phyloP scores from a whole-genome alignment of 2,888 invertebrate species.

The Bellardia pandia region DNA sequence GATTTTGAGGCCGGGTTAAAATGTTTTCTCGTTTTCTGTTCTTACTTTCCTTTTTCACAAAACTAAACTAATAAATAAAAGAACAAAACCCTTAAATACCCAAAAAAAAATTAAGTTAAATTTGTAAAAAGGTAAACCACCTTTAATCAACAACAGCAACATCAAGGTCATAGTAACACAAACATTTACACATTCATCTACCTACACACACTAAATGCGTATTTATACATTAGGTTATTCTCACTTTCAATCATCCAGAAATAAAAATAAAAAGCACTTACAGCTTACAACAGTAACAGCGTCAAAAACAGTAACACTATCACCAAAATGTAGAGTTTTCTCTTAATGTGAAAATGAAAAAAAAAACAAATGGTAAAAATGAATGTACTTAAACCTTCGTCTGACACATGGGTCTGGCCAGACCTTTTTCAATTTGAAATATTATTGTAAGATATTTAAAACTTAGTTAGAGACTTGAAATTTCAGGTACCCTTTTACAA shows the following conservation, averaged over 20 bases:
- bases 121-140: slow-evolving; percentile 45
- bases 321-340: slow-evolving; percentile 10
- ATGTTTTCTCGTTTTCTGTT: not conserved
- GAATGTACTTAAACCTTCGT: not conserved
- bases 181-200: not conserved
- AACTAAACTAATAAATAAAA: not conserved
- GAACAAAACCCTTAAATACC: not conserved
- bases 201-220: not conserved
- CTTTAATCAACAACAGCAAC: slow-evolving; percentile 49
- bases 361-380: not conserved
- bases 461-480: too few species aligned
- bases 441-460: too few species aligned
- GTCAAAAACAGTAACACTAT: not conserved
- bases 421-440: too few species aligned
- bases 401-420: too few species aligned
- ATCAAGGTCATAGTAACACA: not conserved
- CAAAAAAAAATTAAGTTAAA: not conserved
- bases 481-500: too few species aligned
- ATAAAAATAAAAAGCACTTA: slow-evolving; percentile 40
- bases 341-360: slow-evolving; percentile 30
- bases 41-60: not conserved
- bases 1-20: not conserved
- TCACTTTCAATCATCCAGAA: slow-evolving; percentile 2
- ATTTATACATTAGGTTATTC: not conserved
- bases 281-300: slow-evolving; percentile 2